Base-by-base conservation (phyloP, 2,888 invertebrate genomes). In the Linnaemya tessellans region DNA sequence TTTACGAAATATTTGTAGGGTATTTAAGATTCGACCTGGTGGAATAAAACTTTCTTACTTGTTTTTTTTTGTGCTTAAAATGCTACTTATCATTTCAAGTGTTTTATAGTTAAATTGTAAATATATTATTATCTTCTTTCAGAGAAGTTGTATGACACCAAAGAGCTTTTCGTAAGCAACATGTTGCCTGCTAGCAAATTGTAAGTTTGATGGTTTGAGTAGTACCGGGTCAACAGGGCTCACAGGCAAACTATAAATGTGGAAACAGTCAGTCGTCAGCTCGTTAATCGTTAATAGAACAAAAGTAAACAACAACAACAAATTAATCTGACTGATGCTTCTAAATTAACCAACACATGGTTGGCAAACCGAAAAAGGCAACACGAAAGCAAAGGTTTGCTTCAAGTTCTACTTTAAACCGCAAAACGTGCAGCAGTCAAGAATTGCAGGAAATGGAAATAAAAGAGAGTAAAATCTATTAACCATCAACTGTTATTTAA, bases 221-320 rank as follows among this genome's bases (percentile, higher is more conserved):
- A 85, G 85, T 82, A 85, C 85, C 85, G 67, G 85, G 85, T 82
- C 65, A 78, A 65, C 58, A 58, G 56, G 46, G 58, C 81, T 64
- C 18, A 64, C 10, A 71, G 60, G n/a, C 64, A 56, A 51, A 54
- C 25, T 60, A 25, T 18, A 20, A 20, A 4, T 7, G 11, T 9
- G 62, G 49, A 30, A 30, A 18, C 51, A 58, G 49, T 8, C 46
- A 38, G 20, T n/a, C 43, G n/a, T 15, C 30, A 30, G 2, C 20
- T 43, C 41, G 25, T 15, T 5, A 41, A 49, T n/a, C n/a, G n/a
- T n/a, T n/a, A n/a, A n/a, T n/a, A 43, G n/a, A 8, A 70, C 38
- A 68, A 68, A 8, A n/a, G 62, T 30, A 60, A 73, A 65, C 25
- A 73, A 71, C 25, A 73, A 71, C 35, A 80, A 56, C 22, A 64